These are phyloP conservation scores for Sylvia atricapilla DNA, from an alignment of 2,113 vertebrate species.

Conservation along the genomic window DNA sequence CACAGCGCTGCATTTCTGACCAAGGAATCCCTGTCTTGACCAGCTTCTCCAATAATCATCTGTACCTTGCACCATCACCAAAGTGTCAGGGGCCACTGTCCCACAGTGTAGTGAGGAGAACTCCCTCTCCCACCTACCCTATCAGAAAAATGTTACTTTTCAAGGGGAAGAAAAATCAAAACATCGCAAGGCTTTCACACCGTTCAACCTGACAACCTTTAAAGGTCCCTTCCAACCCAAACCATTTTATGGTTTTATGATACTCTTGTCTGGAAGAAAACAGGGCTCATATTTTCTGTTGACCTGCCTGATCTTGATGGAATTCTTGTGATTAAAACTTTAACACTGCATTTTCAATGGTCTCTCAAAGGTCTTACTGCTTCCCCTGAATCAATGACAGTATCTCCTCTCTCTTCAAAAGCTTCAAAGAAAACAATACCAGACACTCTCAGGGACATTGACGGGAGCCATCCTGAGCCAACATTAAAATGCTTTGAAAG, in stretches of 20 bases:
- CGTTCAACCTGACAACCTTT: not conserved
- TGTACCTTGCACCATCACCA: not conserved
- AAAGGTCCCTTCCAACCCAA: not conserved
- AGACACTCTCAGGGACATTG: fast-evolving
- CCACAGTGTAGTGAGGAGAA: not conserved
- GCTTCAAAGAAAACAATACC: not conserved
- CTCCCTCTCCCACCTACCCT: not conserved
- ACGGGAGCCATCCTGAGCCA: not conserved
- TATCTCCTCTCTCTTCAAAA: not conserved
- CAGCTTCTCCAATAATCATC: not conserved
- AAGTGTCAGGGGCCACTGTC: not conserved
- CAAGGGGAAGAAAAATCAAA: not conserved
- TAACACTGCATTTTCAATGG: not conserved
- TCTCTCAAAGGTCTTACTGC: not conserved
- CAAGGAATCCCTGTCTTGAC: not conserved
- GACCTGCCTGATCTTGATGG: not conserved
- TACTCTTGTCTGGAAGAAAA: not conserved
- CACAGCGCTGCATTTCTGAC: fast-evolving
- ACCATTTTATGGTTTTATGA: not conserved
- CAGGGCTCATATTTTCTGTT: not conserved
- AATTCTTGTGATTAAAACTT: not conserved
- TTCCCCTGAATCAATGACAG: not conserved
- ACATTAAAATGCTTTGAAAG: not conserved
- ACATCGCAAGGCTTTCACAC: not conserved
- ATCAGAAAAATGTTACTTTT: not conserved